Percentiles rank a stretch among this genome's conserved stretches.
These are phyloP conservation scores for Labeo catla DNA, from an alignment of 2,113 vertebrate species.

Conservation along the genomic window DNA sequence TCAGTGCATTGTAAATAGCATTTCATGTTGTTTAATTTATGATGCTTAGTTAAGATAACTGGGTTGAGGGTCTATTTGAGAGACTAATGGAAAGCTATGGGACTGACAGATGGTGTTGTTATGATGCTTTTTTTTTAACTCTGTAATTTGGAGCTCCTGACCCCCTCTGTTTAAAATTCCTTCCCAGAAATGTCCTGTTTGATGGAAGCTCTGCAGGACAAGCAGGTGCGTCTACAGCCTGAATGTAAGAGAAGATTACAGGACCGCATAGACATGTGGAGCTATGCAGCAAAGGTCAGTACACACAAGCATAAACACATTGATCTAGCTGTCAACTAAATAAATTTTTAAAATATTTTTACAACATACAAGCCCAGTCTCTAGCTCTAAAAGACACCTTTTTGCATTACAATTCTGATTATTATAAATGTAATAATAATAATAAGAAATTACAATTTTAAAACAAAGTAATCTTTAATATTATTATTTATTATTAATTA, in stretches of 20 bases:
- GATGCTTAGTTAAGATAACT: neutral
- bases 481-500: no score
- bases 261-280: constrained; percentile 98
- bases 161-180: neutral
- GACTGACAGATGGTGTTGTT: neutral
- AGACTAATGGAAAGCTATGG: neutral
- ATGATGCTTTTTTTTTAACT: neutral
- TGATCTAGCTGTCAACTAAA: neutral
- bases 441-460: neutral
- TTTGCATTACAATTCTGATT: neutral
- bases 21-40: neutral
- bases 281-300: constrained; percentile 92
- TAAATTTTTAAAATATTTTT: neutral
- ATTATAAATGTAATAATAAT: neutral
- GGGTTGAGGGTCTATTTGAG: neutral
- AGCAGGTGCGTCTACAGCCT: constrained; percentile 92
- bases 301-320: no score
- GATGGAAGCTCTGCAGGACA: constrained; percentile 95
- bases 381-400: neutral
- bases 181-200: constrained; percentile 94
- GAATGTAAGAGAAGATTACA: constrained; percentile 98
- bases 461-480: neutral
- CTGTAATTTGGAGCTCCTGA: neutral
- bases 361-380: neutral
- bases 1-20: neutral